Conservation (phyloP, 2,888 invertebrate genomes). For the Meiosimyza platycephala region DNA sequence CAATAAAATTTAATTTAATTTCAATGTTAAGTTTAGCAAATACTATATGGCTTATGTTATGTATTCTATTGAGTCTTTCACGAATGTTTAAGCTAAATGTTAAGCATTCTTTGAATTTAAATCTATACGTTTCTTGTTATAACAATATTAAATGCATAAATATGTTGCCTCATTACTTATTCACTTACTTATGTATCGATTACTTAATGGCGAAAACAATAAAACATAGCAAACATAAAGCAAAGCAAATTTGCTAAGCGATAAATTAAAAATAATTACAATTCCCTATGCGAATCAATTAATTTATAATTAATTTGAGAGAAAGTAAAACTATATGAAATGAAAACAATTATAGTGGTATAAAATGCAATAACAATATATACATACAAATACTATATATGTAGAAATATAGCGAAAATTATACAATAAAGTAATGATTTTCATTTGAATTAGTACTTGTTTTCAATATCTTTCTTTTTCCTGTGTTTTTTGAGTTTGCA, state of each 20-base stretch:
- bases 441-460: too few relatives aligned
- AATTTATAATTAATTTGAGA: conserved; percentile 67
- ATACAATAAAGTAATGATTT: not conserved
- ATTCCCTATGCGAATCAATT: conserved; percentile 68
- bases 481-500: conserved; percentile 2
- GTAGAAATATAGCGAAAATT: not conserved
- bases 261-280: conserved; percentile 26
- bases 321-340: conserved; percentile 45
- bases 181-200: conserved; percentile 26
- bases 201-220: conserved; percentile 22
- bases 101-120: too few relatives aligned
- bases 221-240: conserved; percentile 39
- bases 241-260: not conserved
- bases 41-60: too few relatives aligned
- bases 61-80: too few relatives aligned
- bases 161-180: conserved; percentile 10
- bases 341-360: conserved; percentile 39
- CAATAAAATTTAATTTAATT: conserved; percentile 12
- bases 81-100: too few relatives aligned
- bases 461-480: too few relatives aligned
- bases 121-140: too few relatives aligned
- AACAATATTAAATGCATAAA: conserved; percentile 9
- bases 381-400: conserved; percentile 24
- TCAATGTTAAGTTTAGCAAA: not conserved
- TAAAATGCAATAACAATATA: conserved; percentile 36